Evolutionary conservation across 2,113 vertebrate genomes (phyloP).

Genomic region (Indicator maculatus): DNA sequence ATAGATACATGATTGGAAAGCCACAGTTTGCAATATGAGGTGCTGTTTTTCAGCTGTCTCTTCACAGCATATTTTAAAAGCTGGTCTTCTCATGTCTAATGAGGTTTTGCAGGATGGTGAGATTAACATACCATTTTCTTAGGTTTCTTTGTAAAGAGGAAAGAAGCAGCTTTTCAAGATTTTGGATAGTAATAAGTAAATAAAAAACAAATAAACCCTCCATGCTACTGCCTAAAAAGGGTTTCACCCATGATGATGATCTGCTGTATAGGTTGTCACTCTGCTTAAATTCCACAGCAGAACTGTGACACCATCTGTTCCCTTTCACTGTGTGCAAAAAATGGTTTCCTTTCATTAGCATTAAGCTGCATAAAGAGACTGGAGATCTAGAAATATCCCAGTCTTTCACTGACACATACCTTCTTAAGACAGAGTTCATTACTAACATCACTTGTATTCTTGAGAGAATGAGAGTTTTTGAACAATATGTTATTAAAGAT

Average conservation of each 20-base stretch:
- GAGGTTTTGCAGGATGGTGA: neutral
- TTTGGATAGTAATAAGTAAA: slow-evolving; percentile 20
- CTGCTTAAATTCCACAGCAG: slow-evolving; percentile 69
- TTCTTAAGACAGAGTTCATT: slow-evolving; percentile 16
- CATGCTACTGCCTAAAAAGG: slow-evolving; percentile 17
- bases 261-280: slow-evolving; percentile 65
- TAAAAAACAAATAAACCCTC: slow-evolving; percentile 41
- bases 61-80: neutral
- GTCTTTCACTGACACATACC: slow-evolving; percentile 41
- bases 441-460: neutral
- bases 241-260: slow-evolving; percentile 44
- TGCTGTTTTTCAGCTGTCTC: slow-evolving; percentile 1
- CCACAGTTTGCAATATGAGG: neutral
- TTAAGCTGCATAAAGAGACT: slow-evolving; percentile 60
- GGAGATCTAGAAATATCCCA: slow-evolving; percentile 40
- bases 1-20: neutral
- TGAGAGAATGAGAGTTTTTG: neutral
- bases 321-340: slow-evolving; percentile 68
- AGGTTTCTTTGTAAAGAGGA: neutral
- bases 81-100: neutral
- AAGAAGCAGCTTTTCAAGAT: neutral
- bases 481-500: neutral
- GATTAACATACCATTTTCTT: neutral
- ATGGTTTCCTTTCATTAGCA: slow-evolving; percentile 70
- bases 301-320: slow-evolving; percentile 73